Evolutionary conservation across 2,113 vertebrate genomes (phyloP).

Genomic region (Pseudorasbora parva): DNA sequence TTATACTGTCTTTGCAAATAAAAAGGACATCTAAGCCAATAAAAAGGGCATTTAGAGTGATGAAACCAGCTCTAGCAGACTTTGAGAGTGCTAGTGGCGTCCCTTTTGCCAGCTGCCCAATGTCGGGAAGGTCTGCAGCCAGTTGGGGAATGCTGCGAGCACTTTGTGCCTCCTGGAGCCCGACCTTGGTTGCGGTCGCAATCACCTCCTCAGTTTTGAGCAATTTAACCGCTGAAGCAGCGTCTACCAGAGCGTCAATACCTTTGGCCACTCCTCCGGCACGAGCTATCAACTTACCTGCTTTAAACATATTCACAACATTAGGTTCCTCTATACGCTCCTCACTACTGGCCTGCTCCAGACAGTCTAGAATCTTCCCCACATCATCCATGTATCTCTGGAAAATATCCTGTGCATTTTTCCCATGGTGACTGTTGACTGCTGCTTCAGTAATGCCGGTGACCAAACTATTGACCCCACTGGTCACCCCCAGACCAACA

Average conservation of each 20-base stretch:
- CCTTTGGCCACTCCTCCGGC: conserved; percentile 22
- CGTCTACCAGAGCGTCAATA: conserved; percentile 54
- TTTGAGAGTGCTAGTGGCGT: conserved; percentile 56
- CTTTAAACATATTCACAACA: not conserved
- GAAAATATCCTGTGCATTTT: conserved; percentile 46
- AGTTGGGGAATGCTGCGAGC: conserved; percentile 48
- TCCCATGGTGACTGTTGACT: conserved; percentile 49
- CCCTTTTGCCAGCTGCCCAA: conserved; percentile 61
- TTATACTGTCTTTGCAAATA: conserved; percentile 63
- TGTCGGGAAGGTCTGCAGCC: conserved; percentile 60
- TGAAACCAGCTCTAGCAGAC: conserved; percentile 54
- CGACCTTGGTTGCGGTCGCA: conserved; percentile 21
- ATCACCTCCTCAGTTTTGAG: conserved; percentile 36
- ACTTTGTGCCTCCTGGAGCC: conserved; percentile 53
- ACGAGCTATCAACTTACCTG: not conserved
- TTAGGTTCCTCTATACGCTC: not conserved
- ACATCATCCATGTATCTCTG: conserved; percentile 53
- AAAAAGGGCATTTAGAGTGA: conserved; percentile 58
- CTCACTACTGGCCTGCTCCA: conserved; percentile 38
- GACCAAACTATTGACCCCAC: conserved; percentile 52
- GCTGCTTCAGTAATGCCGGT: conserved; percentile 55
- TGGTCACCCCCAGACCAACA: conserved; percentile 58
- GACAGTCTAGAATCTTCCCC: conserved; percentile 32
- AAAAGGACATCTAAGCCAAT: conserved; percentile 63
- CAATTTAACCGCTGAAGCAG: conserved; percentile 38